Evolutionary conservation across 2,888 invertebrate species (phyloP), one percentile per base, ranked within the genome.

Genomic region (Chrysina gloriosa): DNA sequence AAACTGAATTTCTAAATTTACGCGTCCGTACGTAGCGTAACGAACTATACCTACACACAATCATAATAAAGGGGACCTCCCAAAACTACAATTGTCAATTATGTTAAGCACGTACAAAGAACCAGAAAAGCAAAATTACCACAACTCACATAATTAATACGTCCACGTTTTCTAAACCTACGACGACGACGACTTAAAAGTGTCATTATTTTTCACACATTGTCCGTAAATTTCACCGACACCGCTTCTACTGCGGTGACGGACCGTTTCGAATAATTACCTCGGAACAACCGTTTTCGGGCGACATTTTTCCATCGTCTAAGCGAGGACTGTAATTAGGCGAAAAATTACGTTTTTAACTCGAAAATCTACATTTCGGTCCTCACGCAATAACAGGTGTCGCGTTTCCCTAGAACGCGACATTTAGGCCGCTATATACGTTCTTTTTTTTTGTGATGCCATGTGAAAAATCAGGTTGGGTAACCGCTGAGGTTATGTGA

Each of bases 351-450:
- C 39, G 39, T 58, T 58, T 58, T 39, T 58, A 39, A 58, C 58
- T 58, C 4, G 58, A 58, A 58, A 39, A 39, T 58, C 58, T 58
- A 58, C 58, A 58, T 58, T 58, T 39, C 42, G 25, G 39, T 36
- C 58, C n/a, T 39, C 58, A 58, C 39, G 58, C 58, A 39, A 58
- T 58, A 58, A 58, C 58, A 58, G 39, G 36, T 56, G 56, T 58
- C 58, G 25, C 58, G 58, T 39, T 58, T 58, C 58, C 39, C 58
- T 58, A 23, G 58, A 36, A 36, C 14, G 21, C 34, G 25, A 58
- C 58, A 23, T 52, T 14, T 52, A 31, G 29, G 29, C 29, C 31
- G 14, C 39, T 39, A 58, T n/a, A 58, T 6, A n/a, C n/a, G n/a
- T n/a, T n/a, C n/a, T n/a, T n/a, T n/a, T n/a, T n/a, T n/a, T n/a